Base-by-base conservation (phyloP, 1,140 invertebrate genomes). In the Apis florea region DNA sequence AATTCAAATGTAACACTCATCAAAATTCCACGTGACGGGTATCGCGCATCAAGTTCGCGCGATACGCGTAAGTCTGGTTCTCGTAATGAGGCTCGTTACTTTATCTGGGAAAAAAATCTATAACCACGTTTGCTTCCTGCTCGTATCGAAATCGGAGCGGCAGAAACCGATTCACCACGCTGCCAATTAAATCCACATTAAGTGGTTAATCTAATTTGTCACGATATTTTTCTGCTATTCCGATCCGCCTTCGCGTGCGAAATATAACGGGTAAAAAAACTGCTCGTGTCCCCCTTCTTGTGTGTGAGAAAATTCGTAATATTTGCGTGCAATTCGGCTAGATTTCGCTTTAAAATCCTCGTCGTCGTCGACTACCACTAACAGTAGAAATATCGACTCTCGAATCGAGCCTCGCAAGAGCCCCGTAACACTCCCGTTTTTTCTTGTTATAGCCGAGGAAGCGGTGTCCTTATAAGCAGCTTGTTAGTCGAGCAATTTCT, bases 401-500 rank as follows among this genome's bases (percentile, higher is more conserved):
- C 31, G 59, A 74, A 71, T 85, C 67, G 75, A 71, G 61, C 73
- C 31, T 47, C 59, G 40, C 13, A 24, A 51, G 17, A 26, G 13
- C 66, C 56, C 64, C 71, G 56, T 83, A 72, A 70, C 24, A 21
- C 68, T 58, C 49, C 31, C 19, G 11, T 21, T 66, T 76, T 75
- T 63, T 63, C 47, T 73, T 0, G n/a, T 58, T 51, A n/a, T 40
- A 15, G 31, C 40, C 19, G 54, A 81, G 51, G 63, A 74, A 72
- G 47, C 80, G 58, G n/a, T 59, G 49, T 49, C 77, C 81, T 83
- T 83, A 74, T 74, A 83, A 24, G 67, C 49, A 31, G 58, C 85
- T 88, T 69, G 82, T 87, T 86, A 86, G 61, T 15, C 82, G 72
- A 63, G 70, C 77, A 61, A 83, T 74, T 81, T 63, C 54, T 84